phyloP scores from a whole-genome alignment of 2,888 invertebrate genomes.

The Hypolimnas misippus region DNA sequence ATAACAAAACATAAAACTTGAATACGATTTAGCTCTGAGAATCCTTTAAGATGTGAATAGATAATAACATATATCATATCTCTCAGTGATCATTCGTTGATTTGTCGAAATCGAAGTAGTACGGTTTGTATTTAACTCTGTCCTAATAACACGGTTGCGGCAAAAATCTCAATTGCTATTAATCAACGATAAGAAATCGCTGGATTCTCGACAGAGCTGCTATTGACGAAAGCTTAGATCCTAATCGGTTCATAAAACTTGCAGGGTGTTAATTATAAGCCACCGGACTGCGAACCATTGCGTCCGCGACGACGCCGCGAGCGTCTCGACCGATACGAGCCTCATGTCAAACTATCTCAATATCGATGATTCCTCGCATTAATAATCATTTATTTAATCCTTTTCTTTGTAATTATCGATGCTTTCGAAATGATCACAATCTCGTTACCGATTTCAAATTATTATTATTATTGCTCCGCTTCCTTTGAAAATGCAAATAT shows the following conservation, averaged over 20 bases:
- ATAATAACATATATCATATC: constrained; percentile 53
- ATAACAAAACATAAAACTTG: neutral
- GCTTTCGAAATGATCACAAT: constrained; percentile 49
- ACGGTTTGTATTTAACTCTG: constrained; percentile 64
- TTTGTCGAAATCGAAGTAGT: constrained; percentile 69
- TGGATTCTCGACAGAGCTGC: constrained; percentile 73
- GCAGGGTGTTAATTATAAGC: constrained; percentile 84
- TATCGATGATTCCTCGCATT: constrained; percentile 70
- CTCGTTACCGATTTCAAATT: constrained; percentile 37
- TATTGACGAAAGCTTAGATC: constrained; percentile 84
- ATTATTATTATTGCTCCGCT: neutral
- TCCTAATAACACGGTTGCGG: constrained; percentile 75
- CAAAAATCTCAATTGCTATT: constrained; percentile 81
- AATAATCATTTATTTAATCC: constrained; percentile 69
- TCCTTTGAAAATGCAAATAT: constrained; percentile 9
- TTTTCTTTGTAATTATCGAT: constrained; percentile 64
- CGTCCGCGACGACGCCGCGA: constrained; percentile 51
- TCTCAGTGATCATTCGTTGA: constrained; percentile 68
- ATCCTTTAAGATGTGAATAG: constrained; percentile 12
- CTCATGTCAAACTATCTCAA: constrained; percentile 70
- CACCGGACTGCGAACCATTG: constrained; percentile 71
- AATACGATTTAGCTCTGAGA: neutral
- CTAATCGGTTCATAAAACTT: constrained; percentile 83
- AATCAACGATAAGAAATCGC: constrained; percentile 79
- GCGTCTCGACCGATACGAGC: constrained; percentile 58